Evolutionary conservation across 2,888 invertebrate species (phyloP).

Genomic region (Callimorpha dominula): DNA sequence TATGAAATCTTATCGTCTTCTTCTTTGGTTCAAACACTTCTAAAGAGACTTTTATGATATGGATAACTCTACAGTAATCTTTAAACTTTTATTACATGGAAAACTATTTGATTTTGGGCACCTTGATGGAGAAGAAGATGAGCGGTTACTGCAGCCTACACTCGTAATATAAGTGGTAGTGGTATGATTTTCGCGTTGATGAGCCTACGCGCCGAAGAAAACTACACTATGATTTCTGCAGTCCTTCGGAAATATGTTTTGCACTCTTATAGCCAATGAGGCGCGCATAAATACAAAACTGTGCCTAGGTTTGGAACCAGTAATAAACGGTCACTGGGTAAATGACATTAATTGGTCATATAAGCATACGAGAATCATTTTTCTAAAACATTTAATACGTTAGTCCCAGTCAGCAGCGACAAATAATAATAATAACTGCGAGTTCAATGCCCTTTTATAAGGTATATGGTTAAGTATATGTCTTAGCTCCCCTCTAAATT

Average conservation of each 20-base stretch:
- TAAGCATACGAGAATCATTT: background rate
- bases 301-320: background rate
- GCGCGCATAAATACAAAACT: background rate
- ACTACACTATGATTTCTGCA: background rate
- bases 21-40: constrained; percentile 2
- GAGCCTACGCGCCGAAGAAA: background rate
- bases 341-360: background rate
- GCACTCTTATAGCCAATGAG: background rate
- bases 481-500: constrained; percentile 1
- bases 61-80: background rate
- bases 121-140: no score
- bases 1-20: constrained; percentile 34
- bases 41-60: background rate
- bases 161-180: no score
- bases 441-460: constrained; percentile 16
- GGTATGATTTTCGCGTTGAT: no score
- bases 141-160: no score
- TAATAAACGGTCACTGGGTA: background rate
- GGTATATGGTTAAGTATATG: background rate
- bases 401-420: background rate
- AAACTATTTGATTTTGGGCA: no score
- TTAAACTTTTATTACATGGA: no score
- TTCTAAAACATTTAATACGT: background rate
- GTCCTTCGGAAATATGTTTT: background rate
- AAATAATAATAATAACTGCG: constrained; percentile 10